Conservation (phyloP, 2,797 vertebrate genomes). For the Sebastes kiyomatsui region DNA sequence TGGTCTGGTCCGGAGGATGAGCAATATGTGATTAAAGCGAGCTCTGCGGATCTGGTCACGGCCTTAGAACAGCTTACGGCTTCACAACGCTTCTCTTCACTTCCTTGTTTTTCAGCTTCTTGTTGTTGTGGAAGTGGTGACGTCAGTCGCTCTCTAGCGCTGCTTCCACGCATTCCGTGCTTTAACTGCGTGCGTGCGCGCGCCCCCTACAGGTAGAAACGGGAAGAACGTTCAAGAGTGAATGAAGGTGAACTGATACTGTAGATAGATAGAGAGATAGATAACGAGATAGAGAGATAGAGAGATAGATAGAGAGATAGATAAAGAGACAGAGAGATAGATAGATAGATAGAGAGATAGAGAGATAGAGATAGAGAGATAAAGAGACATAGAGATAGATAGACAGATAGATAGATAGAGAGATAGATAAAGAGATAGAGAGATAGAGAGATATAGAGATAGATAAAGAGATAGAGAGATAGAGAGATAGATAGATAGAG, state of each 20-base stretch:
- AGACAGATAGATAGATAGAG: rapidly evolving
- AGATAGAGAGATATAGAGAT: too few relatives aligned
- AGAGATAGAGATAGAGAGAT: too few relatives aligned
- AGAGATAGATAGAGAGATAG: too few relatives aligned
- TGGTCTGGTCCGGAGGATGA: constrained; percentile 42
- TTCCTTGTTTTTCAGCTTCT: constrained; percentile 87
- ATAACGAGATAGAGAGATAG: neutral
- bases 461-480: too few relatives aligned
- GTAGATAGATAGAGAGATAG: neutral
- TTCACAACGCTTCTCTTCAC: constrained; percentile 68
- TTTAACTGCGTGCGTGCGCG: constrained; percentile 49
- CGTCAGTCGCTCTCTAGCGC: constrained; percentile 72
- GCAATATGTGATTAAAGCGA: constrained; percentile 39
- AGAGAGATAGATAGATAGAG: too few relatives aligned
- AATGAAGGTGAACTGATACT: constrained; percentile 6
- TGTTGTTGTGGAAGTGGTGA: constrained; percentile 82
- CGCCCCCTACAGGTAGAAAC: constrained; percentile 48
- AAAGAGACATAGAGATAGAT: too few relatives aligned
- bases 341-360: rapidly evolving
- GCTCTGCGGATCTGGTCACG: constrained; percentile 69
- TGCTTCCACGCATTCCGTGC: constrained; percentile 37
- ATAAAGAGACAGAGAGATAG: rapidly evolving
- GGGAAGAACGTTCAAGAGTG: neutral
- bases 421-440: too few relatives aligned
- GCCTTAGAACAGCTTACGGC: constrained; percentile 76